Evolutionary conservation across 2,888 invertebrate species (phyloP).

Genomic region (Catocala fraxini): DNA sequence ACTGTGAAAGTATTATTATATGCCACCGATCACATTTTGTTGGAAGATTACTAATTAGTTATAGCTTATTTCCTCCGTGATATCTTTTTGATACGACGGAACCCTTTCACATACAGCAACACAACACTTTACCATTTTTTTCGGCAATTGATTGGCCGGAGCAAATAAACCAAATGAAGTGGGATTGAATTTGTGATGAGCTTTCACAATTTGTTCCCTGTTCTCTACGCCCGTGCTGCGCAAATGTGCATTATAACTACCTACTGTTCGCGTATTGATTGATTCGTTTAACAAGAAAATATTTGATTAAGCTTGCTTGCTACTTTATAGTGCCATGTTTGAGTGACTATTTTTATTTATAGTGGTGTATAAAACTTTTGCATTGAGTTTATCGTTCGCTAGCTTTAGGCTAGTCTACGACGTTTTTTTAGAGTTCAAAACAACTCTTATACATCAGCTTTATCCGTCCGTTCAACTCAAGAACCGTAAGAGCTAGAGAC

Average conservation of each 20-base stretch:
- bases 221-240: slow-evolving; percentile 29
- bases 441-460: no score
- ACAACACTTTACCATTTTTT: slow-evolving; percentile 64
- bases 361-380: no score
- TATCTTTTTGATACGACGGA: slow-evolving; percentile 38
- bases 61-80: no score
- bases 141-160: slow-evolving; percentile 80
- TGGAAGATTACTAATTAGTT: no score
- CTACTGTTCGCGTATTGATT: slow-evolving; percentile 6
- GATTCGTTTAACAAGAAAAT: slow-evolving; percentile 1
- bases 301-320: not conserved
- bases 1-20: slow-evolving; percentile 50
- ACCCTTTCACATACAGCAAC: slow-evolving; percentile 32
- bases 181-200: slow-evolving; percentile 83
- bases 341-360: no score
- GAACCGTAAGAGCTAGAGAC: no score
- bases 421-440: no score
- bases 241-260: slow-evolving; percentile 6
- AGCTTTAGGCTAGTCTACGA: no score
- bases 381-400: no score
- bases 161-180: slow-evolving; percentile 81
- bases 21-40: slow-evolving; percentile 49
- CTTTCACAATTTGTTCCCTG: slow-evolving; percentile 70
- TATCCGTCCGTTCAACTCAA: no score
- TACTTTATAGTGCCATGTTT: no score